Evolutionary conservation across 2,797 vertebrate species (phyloP), one percentile per base, ranked within the genome.

Genomic region (Danio tinwini): DNA sequence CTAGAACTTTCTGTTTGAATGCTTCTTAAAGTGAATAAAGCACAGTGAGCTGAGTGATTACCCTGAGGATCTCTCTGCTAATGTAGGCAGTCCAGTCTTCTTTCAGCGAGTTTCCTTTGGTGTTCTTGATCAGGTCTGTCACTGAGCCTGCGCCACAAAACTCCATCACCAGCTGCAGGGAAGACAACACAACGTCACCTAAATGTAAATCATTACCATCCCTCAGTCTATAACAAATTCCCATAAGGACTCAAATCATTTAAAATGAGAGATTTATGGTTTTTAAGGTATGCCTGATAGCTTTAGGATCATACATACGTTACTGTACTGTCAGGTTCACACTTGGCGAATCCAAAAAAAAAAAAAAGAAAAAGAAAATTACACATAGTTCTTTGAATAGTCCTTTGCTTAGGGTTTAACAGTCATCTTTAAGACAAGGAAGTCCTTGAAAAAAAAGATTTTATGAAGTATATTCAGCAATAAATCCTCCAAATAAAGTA

Each of bases 21-120:
- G 29, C 29, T 29, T 29, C 29, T 65, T 21, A 19, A 47, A 4
- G 1, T 2, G 11, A 61, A 62, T 49, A 37, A 47, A 77, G 58
- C 6, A 40, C 44, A 65, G 19, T 17, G 37, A 90, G 12, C 65
- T 52, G 50, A 61, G 45, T 45, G 0, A 0, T 2, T 87, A 99
- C 97, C 94, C 94, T 92, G 88, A 98, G 93, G 84, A 99, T 98
- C 92, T 98, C 97, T 85, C 96, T 91, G 93, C 96, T 97, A 93
- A 99, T 97, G 90, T 97, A 98, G 0, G 96, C 96, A 0, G 95
- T 98, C 97, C 97, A 99, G 75, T 97, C 96, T 83, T 99, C 97
- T 81, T 96, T 97, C 90, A 99, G 85, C 1, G 94, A 95, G 89
- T 97, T 98, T 21, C 96, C 96, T 89, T 97, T 98, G 0, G 96